Evolutionary conservation across 2,888 invertebrate genomes (phyloP).

Genomic region (Diarsia brunnea): DNA sequence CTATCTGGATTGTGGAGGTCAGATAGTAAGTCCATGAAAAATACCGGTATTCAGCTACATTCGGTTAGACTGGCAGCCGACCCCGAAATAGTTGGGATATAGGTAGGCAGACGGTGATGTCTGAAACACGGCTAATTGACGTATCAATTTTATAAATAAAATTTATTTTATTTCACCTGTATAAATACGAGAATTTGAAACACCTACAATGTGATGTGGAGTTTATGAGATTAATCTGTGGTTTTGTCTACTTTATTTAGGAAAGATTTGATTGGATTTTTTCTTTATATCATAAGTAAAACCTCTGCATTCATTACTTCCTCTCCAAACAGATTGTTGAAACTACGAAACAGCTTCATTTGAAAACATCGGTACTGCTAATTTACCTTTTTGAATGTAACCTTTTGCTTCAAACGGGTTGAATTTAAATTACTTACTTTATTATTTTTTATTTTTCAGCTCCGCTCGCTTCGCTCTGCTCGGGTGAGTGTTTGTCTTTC

Average conservation of each 20-base stretch:
- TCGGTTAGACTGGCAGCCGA: no score
- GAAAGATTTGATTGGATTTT: neutral
- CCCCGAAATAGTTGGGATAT: no score
- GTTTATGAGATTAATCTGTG: neutral
- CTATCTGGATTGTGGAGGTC: no score
- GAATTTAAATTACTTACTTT: slow-evolving; percentile 57
- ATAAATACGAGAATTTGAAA: neutral
- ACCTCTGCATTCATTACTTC: neutral
- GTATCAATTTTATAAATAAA: neutral
- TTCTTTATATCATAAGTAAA: neutral
- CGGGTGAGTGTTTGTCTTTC: slow-evolving; percentile 59
- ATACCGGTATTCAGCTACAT: no score
- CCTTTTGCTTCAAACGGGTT: slow-evolving; percentile 39
- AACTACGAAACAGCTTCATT: neutral
- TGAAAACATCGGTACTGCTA: slow-evolving; percentile 7
- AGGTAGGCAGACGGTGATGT: neutral
- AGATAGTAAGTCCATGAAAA: no score
- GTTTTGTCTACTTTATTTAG: neutral
- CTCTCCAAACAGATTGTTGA: neutral
- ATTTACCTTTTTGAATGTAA: slow-evolving; percentile 22
- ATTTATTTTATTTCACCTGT: neutral
- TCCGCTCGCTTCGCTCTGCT: slow-evolving; percentile 33
- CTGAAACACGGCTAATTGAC: neutral
- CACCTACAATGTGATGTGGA: neutral
- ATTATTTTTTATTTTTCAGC: slow-evolving; percentile 51